A percentile compares a stretch with the other conserved stretches of the same genome.
phyloP scores from a whole-genome alignment of 2,113 vertebrate species.

The Engystomops pustulosus region DNA sequence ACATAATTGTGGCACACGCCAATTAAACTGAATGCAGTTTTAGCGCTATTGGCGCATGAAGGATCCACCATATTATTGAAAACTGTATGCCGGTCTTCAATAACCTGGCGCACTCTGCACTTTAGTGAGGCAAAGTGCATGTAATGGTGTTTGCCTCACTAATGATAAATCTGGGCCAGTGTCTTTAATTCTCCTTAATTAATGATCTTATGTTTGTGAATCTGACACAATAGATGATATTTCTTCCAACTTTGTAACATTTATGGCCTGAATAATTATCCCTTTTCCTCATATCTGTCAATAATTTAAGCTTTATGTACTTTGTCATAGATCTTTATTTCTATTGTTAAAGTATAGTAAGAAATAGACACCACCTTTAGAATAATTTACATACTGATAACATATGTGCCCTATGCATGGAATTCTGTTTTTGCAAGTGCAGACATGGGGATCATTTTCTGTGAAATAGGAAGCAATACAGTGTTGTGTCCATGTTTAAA shows the following conservation, averaged over 20 bases:
- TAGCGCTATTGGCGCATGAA: too few species aligned
- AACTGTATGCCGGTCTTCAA: too few species aligned
- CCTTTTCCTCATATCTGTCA: too few species aligned
- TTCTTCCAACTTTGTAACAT: background rate
- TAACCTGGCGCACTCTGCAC: too few species aligned
- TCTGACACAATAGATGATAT: background rate
- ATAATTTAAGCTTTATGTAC: constrained; percentile 27
- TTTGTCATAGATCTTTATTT: constrained; percentile 1
- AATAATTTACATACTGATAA: background rate
- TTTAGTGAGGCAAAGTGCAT: too few species aligned
- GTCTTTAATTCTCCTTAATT: too few species aligned
- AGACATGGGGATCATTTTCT: background rate
- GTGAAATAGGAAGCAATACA: background rate
- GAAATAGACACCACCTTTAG: background rate
- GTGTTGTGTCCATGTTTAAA: background rate
- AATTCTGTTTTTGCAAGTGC: background rate
- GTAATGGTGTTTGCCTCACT: too few species aligned
- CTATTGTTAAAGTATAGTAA: background rate
- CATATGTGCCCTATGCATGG: background rate
- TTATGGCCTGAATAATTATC: background rate
- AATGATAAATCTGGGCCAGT: too few species aligned
- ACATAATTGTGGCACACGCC: too few species aligned
- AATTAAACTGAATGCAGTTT: too few species aligned
- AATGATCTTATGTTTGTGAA: background rate
- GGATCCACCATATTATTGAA: too few species aligned